Evolutionary conservation across 2,888 invertebrate genomes (phyloP).

Genomic region (Drosophila macrothrix): DNA sequence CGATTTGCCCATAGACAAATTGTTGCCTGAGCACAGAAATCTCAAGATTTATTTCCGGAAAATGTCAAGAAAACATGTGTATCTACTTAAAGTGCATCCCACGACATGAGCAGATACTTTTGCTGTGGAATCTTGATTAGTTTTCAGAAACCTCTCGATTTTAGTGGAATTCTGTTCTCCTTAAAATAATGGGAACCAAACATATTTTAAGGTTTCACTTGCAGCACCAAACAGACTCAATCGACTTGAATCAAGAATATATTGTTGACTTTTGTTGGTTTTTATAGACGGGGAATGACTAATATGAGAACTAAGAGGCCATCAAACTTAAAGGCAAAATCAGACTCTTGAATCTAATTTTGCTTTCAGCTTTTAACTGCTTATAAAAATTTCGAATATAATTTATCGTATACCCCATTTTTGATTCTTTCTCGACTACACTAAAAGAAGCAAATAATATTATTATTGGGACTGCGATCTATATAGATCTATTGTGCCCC

Average conservation of each 20-base stretch:
- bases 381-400: no score
- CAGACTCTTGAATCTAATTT: no score
- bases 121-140: neutral
- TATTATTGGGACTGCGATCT: neutral
- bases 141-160: neutral
- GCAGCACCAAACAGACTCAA: neutral
- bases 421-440: no score
- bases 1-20: constrained; percentile 38
- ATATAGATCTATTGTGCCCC: no score
- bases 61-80: constrained; percentile 1
- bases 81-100: neutral
- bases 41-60: constrained; percentile 43
- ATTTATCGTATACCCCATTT: no score
- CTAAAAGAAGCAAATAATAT: neutral
- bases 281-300: no score
- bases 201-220: neutral
- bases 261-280: no score
- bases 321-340: no score
- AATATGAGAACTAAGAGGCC: no score
- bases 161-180: neutral
- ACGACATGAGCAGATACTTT: neutral
- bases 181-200: neutral
- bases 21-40: constrained; percentile 12
- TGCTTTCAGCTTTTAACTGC: no score
- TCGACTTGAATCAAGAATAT: neutral